Evolutionary conservation across 2,888 invertebrate genomes (phyloP).

Genomic region (Andricus curvator): DNA sequence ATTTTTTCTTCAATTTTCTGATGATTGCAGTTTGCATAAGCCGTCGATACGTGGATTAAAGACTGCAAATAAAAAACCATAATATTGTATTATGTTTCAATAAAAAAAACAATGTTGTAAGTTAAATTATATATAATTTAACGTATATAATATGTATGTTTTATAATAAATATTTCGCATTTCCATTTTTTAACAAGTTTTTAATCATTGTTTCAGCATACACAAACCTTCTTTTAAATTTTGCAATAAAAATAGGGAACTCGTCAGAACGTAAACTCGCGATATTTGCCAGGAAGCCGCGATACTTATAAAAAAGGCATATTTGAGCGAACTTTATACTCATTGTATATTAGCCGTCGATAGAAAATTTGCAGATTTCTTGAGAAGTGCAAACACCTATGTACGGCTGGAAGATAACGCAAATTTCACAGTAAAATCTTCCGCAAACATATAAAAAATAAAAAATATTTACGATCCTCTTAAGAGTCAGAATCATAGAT

Average conservation of each 20-base stretch:
- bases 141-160: too few relatives aligned
- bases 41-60: slow-evolving; percentile 77
- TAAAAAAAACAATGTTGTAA: too few relatives aligned
- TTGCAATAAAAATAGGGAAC: not conserved
- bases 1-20: slow-evolving; percentile 84
- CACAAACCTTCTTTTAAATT: not conserved
- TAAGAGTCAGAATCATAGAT: not conserved
- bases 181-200: not conserved
- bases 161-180: too few relatives aligned
- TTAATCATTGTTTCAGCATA: not conserved
- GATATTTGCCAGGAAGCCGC: slow-evolving; percentile 46
- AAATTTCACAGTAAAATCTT: slow-evolving; percentile 26
- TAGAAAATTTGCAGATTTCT: slow-evolving; percentile 44
- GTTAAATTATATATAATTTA: too few relatives aligned
- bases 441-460: not conserved
- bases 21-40: slow-evolving; percentile 78
- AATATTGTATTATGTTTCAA: too few relatives aligned
- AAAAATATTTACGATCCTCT: slow-evolving; percentile 11
- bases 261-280: slow-evolving; percentile 29
- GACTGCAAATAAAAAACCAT: slow-evolving; percentile 63
- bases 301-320: slow-evolving; percentile 22
- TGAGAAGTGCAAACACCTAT: slow-evolving; percentile 47
- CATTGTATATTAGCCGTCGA: slow-evolving; percentile 27
- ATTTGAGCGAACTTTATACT: slow-evolving; percentile 42
- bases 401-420: not conserved